Evolutionary conservation across 2,113 vertebrate genomes (phyloP).

Genomic region (Grammomys surdaster): DNA sequence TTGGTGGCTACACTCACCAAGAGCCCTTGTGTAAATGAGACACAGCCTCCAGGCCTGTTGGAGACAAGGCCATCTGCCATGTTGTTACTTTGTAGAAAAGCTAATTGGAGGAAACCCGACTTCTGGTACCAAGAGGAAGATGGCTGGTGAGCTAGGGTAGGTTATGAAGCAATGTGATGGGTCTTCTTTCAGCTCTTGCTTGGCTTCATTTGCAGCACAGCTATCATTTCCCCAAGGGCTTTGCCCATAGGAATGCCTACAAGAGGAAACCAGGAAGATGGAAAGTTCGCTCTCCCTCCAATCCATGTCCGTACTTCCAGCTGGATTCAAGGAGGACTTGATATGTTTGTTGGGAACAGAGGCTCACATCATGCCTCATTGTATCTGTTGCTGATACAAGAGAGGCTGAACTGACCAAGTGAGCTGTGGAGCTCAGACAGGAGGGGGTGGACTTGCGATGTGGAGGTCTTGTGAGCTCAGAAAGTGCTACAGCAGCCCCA

Average conservation of each 20-base stretch:
- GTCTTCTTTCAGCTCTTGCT: neutral
- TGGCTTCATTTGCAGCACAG: neutral
- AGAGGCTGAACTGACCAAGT: neutral
- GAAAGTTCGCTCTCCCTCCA: slow-evolving; percentile 60
- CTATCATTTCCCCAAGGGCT: slow-evolving; percentile 64
- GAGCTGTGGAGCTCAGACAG: neutral
- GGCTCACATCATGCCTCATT: neutral
- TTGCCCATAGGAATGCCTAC: neutral
- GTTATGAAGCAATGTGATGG: no score
- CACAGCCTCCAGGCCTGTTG: neutral
- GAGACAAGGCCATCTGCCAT: neutral
- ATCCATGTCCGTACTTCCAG: neutral
- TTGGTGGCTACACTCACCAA: neutral
- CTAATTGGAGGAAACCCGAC: neutral
- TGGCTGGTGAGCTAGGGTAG: neutral
- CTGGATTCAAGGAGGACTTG: slow-evolving; percentile 49
- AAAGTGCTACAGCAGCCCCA: neutral
- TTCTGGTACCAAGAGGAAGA: neutral
- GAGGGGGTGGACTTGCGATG: no score
- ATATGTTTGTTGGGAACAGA: slow-evolving; percentile 46
- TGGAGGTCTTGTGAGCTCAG: neutral
- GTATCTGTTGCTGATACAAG: neutral
- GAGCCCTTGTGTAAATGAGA: no score
- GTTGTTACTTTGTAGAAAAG: neutral
- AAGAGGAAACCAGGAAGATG: slow-evolving; percentile 62